Evolutionary conservation across 2,888 invertebrate species (phyloP), one percentile per base, ranked within the genome.

Genomic region (Limnephilus auricula): DNA sequence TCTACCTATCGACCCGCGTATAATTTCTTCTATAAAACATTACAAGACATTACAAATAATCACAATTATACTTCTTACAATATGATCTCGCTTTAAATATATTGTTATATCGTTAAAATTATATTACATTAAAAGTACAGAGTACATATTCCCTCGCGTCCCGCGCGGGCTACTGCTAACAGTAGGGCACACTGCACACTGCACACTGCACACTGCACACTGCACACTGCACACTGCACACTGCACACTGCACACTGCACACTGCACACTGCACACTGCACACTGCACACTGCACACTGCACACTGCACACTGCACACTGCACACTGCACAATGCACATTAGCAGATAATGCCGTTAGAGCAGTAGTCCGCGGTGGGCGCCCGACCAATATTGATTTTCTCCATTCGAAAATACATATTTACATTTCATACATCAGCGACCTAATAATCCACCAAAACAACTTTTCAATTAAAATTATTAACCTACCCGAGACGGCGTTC

Each of bases 11-110:
- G 12, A 34, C 45, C 89, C 89, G 89, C 89, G 79, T 89, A 79
- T 37, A 89, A 37, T 79, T 32, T 89, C 79, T 79, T 79, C 79
- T 79, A 79, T 90, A 90, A 79, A 90, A 90, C 90, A 90, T 90
- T 87, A 90, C 90, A 90, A 87, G 82, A 86, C 87, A 88, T 90
- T 82, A 90, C 40, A 34, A 90, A 87, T 90, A 90, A 90, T 90
- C 90, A 90, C 90, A 90, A 90, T 80, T 80, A 88, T 84, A 90
- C 79, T 79, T 82, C 87, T 90, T 88, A 90, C 88, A 90, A 50
- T 90, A 87, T 65, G 78, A 80, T 78, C 84, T 90, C 90, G 79
- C 45, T 79, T 45, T 89, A 82, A 87, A 80, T 90, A 85, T 34
- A 79, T 90, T 25, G 25, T 50, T 89, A 40, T 45, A 65, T 84